Evolutionary conservation across 2,113 vertebrate genomes (phyloP).

Genomic region (Grus americana): DNA sequence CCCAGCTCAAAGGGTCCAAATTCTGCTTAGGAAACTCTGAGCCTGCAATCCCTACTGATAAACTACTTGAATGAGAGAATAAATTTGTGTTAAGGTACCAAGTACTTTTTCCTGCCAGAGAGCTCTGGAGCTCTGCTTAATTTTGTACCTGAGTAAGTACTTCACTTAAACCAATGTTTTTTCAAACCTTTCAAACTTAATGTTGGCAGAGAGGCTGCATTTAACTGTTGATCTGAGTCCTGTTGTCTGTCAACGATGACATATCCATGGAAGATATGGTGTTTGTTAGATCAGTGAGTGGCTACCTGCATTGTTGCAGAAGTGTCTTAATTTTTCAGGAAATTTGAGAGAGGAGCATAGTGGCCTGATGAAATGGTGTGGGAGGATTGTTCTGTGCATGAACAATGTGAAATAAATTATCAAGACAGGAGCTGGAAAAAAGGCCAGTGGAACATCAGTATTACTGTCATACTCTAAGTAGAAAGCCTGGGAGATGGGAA

Average conservation of each 20-base stretch:
- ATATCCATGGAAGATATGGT: not conserved
- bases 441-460: not conserved
- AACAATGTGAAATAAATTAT: not conserved
- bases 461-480: not conserved
- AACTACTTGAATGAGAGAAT: not conserved
- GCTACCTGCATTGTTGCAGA: not conserved
- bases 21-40: not conserved
- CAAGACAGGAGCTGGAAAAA: not conserved
- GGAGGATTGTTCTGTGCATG: not conserved
- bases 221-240: not conserved
- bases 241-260: not conserved
- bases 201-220: not conserved
- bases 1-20: not conserved
- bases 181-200: not conserved
- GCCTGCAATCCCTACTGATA: not conserved
- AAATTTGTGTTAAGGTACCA: not conserved
- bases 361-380: not conserved
- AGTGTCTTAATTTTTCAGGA: not conserved
- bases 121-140: not conserved
- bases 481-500: not conserved
- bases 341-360: not conserved
- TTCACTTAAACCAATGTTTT: not conserved
- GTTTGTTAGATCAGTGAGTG: not conserved
- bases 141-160: not conserved
- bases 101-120: not conserved